phyloP scores from a whole-genome alignment of 2,113 vertebrate genomes.

The Mixornis gularis region DNA sequence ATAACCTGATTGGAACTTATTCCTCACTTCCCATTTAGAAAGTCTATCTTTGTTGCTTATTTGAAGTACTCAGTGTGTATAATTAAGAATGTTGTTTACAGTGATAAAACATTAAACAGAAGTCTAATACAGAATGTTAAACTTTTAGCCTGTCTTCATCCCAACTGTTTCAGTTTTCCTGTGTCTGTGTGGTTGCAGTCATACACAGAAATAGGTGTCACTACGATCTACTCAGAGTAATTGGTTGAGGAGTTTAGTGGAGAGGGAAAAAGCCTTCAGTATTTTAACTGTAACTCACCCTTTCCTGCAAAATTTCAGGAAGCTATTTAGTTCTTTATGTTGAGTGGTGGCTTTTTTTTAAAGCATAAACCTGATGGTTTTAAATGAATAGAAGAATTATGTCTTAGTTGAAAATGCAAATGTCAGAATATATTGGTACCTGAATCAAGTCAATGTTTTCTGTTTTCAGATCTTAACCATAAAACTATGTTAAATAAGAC shows the following conservation, averaged over 20 bases:
- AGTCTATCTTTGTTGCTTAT: neutral
- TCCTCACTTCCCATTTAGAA: neutral
- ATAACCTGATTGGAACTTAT: neutral
- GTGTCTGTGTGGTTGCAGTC: neutral
- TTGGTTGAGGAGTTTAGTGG: neutral
- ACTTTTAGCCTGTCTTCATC: neutral
- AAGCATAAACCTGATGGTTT: neutral
- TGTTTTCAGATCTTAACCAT: conserved; percentile 73
- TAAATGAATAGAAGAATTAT: neutral
- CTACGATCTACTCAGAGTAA: neutral
- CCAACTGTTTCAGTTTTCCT: neutral
- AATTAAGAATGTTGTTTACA: neutral
- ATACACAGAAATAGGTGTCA: neutral
- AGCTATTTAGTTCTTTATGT: neutral
- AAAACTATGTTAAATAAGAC: conserved; percentile 78
- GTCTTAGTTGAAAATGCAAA: neutral
- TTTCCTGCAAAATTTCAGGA: neutral
- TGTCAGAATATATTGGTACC: neutral
- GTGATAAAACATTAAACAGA: neutral
- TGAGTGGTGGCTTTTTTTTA: neutral
- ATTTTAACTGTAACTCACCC: neutral
- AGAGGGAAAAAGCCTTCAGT: neutral
- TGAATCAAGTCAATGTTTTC: neutral
- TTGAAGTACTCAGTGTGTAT: neutral
- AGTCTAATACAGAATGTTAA: neutral